A percentile compares a stretch with the other conserved stretches of the same genome.
phyloP scores from a whole-genome alignment of 2,888 invertebrate genomes.

The Eubasilissa splendida region DNA sequence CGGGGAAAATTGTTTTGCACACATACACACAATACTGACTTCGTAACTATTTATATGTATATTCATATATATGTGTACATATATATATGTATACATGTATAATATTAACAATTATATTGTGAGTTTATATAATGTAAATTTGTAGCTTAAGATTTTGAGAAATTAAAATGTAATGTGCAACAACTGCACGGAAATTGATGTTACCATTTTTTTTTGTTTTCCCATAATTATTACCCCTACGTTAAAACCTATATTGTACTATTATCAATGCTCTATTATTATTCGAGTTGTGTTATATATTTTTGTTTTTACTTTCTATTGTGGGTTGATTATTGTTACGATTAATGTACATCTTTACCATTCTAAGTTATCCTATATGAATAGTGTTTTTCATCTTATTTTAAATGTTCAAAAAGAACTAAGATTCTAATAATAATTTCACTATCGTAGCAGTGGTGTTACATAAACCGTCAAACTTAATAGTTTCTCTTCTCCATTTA shows the following conservation, averaged over 20 bases:
- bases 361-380: constrained; percentile 5
- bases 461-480: too few relatives aligned
- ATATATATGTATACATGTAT: constrained; percentile 25
- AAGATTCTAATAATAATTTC: too few relatives aligned
- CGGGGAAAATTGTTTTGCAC: constrained; percentile 31
- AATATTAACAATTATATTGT: constrained; percentile 41
- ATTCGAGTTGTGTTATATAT: constrained; percentile 48
- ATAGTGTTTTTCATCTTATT: constrained; percentile 1
- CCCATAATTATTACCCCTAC: constrained; percentile 32
- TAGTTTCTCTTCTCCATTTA: too few relatives aligned
- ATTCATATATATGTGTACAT: constrained; percentile 41
- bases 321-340: constrained; percentile 47
- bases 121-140: constrained; percentile 53
- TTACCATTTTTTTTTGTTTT: constrained; percentile 49
- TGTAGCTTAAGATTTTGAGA: constrained; percentile 54
- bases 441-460: too few relatives aligned
- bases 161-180: constrained; percentile 42
- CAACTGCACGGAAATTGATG: constrained; percentile 44
- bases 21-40: constrained; percentile 35
- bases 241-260: constrained; percentile 29
- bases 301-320: constrained; percentile 48
- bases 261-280: constrained; percentile 42
- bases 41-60: constrained; percentile 34
- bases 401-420: neutral
- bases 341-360: constrained; percentile 14